A percentile compares a stretch with the other conserved stretches of the same genome.
Evolutionary conservation across 2,113 vertebrate species (phyloP).

Genomic region (Chionomys nivalis): DNA sequence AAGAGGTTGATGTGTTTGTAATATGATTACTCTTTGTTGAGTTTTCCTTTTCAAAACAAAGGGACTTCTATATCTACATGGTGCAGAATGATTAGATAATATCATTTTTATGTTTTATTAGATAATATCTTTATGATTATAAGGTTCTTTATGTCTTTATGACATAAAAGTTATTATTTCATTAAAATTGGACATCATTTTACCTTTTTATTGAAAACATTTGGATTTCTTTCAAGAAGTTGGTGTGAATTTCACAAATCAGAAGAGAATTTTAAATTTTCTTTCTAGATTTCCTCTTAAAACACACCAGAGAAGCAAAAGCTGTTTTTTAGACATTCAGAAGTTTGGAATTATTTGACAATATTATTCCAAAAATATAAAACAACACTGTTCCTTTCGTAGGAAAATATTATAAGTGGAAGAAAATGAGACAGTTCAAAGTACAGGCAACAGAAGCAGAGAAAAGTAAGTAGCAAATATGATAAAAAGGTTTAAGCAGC

Average conservation of each 20-base stretch:
- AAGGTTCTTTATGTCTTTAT: background rate
- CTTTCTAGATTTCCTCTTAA: background rate
- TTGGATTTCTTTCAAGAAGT: background rate
- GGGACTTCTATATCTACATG: background rate
- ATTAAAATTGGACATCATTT: background rate
- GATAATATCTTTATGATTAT: background rate
- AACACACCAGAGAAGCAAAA: background rate
- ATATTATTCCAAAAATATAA: slow-evolving; percentile 20
- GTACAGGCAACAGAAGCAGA: background rate
- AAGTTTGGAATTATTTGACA: background rate
- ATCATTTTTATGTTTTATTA: too few relatives aligned
- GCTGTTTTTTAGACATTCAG: background rate
- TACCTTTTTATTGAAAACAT: slow-evolving; percentile 17
- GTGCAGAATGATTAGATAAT: background rate
- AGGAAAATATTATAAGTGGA: background rate
- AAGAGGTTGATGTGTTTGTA: background rate
- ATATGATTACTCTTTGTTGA: background rate
- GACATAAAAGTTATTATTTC: background rate
- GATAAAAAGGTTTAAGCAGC: background rate
- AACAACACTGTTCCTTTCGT: background rate
- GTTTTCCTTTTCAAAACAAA: background rate
- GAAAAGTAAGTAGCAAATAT: background rate
- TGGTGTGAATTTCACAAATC: background rate
- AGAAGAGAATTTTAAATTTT: background rate
- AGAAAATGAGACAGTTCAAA: slow-evolving; percentile 37